phyloP scores from a whole-genome alignment of 1,140 invertebrate genomes.

The Bombus breviceps region DNA sequence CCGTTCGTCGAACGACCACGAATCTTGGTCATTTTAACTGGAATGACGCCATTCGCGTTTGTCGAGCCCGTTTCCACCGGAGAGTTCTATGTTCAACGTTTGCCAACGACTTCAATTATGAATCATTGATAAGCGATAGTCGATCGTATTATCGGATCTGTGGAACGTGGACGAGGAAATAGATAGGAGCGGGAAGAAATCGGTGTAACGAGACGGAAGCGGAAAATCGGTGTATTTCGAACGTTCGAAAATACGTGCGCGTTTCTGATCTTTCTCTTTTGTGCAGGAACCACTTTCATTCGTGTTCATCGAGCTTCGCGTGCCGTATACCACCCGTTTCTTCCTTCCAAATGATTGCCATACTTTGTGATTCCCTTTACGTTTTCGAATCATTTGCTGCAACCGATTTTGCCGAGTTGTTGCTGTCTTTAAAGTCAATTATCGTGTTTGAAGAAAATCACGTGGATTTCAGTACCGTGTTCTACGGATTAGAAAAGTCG shows the following conservation, averaged over 20 bases:
- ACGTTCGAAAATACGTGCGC: no score
- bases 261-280: no score
- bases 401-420: not conserved
- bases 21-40: not conserved
- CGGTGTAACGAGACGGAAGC: not conserved
- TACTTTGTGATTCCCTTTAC: not conserved
- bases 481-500: not conserved
- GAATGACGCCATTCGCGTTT: slow-evolving; percentile 12
- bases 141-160: not conserved
- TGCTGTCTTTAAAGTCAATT: not conserved
- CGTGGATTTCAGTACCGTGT: not conserved
- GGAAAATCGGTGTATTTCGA: no score
- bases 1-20: not conserved
- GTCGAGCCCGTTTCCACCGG: not conserved
- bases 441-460: not conserved
- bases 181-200: not conserved
- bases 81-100: not conserved
- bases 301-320: no score
- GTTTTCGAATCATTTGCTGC: not conserved
- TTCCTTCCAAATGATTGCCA: not conserved
- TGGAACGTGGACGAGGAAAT: not conserved
- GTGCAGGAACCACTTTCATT: no score
- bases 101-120: slow-evolving; percentile 33
- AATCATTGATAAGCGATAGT: not conserved
- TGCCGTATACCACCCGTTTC: no score